Evolutionary conservation across 2,113 vertebrate genomes (phyloP).

Genomic region (Grammomys dolichurus): DNA sequence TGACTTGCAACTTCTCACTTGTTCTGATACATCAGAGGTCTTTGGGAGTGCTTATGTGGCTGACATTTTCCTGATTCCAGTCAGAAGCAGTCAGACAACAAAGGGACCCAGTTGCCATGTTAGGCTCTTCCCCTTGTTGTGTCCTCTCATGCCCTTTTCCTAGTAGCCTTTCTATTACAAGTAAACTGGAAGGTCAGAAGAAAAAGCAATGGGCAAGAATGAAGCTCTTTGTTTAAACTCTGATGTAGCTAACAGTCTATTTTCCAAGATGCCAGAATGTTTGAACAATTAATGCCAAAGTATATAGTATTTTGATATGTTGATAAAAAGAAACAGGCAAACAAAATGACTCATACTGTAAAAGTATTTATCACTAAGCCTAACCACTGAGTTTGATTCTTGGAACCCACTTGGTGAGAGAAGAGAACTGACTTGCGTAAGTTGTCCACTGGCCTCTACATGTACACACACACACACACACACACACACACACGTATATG

Average conservation of each 20-base stretch:
- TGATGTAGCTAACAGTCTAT: conserved; percentile 32
- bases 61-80: conserved; percentile 21
- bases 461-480: not conserved
- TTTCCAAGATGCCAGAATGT: conserved; percentile 51
- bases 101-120: not conserved
- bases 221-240: conserved; percentile 42
- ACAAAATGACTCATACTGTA: not conserved
- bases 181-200: not conserved
- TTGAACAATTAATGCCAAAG: conserved; percentile 68
- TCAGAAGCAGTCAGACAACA: not conserved
- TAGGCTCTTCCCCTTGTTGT: not conserved
- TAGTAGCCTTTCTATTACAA: not conserved
- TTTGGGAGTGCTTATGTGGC: not conserved
- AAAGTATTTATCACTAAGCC: not conserved
- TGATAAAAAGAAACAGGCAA: conserved; percentile 11
- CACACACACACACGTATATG: not conserved
- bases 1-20: not conserved
- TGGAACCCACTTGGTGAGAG: too few species aligned
- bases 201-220: not conserved
- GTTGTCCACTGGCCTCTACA: not conserved
- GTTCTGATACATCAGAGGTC: not conserved
- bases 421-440: not conserved
- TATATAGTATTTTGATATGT: conserved; percentile 45
- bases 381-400: not conserved
- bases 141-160: not conserved